Percentiles rank a stretch among this genome's conserved stretches.
Conservation (phyloP, 2,797 vertebrate species). For the Vultur gryphus region DNA sequence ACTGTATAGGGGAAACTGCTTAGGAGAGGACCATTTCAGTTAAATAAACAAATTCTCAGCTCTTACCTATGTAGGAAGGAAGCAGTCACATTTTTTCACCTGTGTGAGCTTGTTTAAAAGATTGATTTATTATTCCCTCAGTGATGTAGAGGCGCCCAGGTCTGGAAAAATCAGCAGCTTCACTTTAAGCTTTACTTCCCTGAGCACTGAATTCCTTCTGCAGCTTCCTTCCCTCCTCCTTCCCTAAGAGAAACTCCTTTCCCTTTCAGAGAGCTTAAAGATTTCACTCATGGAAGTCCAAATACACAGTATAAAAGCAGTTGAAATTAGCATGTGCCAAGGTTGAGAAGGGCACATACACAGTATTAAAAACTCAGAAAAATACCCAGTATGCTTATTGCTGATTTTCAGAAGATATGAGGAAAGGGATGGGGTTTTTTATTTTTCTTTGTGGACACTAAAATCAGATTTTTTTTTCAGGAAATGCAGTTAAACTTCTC, state of each 20-base stretch:
- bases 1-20: not conserved
- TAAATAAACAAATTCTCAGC: not conserved
- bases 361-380: not conserved
- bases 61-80: not conserved
- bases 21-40: not conserved
- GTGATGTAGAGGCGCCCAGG: not conserved
- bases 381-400: not conserved
- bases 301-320: not conserved
- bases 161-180: not conserved
- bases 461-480: not conserved
- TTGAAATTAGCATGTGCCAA: not conserved
- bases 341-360: not conserved
- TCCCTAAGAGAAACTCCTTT: not conserved
- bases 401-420: not conserved
- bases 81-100: not conserved
- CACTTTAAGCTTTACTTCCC: not conserved
- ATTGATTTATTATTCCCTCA: not conserved
- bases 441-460: not conserved
- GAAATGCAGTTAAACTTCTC: not conserved
- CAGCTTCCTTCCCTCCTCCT: not conserved
- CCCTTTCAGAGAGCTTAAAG: not conserved
- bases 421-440: fast-evolving
- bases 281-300: not conserved
- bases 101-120: not conserved
- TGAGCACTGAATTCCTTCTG: not conserved